Percentiles rank a stretch among this genome's conserved stretches.
Evolutionary conservation across 1,140 invertebrate genomes (phyloP).

Genomic region (Caenorhabditis brenneri): DNA sequence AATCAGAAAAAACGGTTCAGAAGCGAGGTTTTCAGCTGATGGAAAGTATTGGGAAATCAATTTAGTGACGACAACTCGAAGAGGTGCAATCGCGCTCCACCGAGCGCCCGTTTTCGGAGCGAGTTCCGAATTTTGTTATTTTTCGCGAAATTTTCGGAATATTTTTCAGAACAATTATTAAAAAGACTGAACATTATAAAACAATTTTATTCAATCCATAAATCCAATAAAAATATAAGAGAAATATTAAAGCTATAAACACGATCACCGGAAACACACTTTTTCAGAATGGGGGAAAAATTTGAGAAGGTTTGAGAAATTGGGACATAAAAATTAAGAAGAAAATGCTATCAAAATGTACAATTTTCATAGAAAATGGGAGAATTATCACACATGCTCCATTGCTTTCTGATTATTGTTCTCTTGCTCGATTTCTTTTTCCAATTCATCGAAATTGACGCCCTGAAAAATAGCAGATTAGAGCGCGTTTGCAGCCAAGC

Average conservation of each 20-base stretch:
- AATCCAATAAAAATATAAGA: neutral
- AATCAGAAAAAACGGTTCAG: neutral
- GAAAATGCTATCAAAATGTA: no score
- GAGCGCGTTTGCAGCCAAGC: neutral
- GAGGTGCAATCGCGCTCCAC: neutral
- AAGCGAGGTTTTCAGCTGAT: conserved; percentile 21
- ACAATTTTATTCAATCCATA: neutral
- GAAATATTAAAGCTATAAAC: neutral
- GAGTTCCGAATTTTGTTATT: neutral
- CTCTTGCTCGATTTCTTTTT: neutral
- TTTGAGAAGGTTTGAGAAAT: neutral
- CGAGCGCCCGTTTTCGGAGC: neutral
- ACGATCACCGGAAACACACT: neutral
- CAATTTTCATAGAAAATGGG: no score
- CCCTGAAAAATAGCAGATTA: neutral
- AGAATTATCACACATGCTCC: neutral
- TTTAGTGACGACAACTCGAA: neutral
- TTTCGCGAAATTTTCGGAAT: neutral
- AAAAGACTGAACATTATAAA: neutral
- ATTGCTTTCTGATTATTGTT: neutral
- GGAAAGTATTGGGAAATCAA: conserved; percentile 10
- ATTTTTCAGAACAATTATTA: no score
- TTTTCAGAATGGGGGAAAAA: neutral
- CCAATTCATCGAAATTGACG: neutral
- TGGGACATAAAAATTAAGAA: neutral